phyloP scores from a whole-genome alignment of 1,140 invertebrate genomes.

The Delia radicum region DNA sequence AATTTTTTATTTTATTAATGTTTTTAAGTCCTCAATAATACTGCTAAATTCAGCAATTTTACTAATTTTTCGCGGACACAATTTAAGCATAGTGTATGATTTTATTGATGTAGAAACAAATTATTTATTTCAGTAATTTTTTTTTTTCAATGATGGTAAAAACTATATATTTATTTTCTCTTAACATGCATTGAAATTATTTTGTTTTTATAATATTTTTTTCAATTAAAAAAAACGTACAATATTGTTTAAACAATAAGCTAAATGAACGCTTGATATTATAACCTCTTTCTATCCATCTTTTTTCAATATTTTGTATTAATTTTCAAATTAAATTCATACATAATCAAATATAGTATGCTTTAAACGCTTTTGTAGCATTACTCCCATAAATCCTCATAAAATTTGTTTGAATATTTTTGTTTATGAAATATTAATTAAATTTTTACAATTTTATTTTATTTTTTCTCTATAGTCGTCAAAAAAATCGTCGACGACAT shows the following conservation, averaged over 20 bases:
- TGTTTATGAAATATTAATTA: not conserved
- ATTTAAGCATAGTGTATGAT: no score
- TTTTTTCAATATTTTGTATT: not conserved
- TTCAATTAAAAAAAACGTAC: not conserved
- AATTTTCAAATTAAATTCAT: not conserved
- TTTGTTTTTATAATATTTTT: not conserved
- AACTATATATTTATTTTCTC: no score
- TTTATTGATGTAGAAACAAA: no score
- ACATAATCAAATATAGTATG: not conserved
- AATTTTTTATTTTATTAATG: no score
- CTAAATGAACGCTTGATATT: constrained; percentile 22
- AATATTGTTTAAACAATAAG: not conserved
- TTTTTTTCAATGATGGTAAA: no score
- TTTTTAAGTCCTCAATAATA: no score
- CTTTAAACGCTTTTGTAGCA: constrained; percentile 7
- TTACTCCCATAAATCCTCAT: constrained; percentile 12
- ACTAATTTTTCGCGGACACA: no score
- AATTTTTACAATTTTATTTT: not conserved
- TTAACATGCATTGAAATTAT: not conserved
- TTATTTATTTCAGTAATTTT: no score
- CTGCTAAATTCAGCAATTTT: no score
- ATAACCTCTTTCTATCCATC: not conserved
- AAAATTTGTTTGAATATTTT: not conserved
- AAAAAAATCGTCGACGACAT: constrained; percentile 61
- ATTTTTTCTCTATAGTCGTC: constrained; percentile 38